phyloP scores from a whole-genome alignment of 2,113 vertebrate genomes.

The Nothocercus nigrocapillus region DNA sequence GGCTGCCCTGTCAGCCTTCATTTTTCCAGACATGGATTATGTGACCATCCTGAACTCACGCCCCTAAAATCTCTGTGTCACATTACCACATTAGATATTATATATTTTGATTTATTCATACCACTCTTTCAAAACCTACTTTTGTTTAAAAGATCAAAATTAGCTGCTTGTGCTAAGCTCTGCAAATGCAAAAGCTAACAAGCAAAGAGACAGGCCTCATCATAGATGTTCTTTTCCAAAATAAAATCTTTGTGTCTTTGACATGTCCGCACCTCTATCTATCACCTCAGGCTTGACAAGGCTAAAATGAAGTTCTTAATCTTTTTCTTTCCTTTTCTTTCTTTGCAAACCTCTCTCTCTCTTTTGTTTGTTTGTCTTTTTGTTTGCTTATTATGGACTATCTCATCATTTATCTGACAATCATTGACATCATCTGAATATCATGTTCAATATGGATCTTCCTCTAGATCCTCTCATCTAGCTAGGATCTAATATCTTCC shows the following conservation, averaged over 20 bases:
- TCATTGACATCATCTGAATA: neutral
- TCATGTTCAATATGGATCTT: neutral
- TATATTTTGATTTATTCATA: neutral
- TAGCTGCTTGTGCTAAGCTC: neutral
- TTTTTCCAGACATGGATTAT: neutral
- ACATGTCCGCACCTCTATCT: neutral
- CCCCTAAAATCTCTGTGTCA: neutral
- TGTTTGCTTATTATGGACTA: rapidly evolving
- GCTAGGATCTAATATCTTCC: neutral
- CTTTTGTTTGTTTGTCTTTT: rapidly evolving
- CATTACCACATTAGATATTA: neutral
- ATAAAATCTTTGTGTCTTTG: neutral
- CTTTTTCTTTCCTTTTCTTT: neutral
- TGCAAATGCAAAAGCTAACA: neutral
- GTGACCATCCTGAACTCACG: neutral
- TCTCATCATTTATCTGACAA: neutral
- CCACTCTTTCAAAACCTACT: neutral
- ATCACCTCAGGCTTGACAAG: neutral
- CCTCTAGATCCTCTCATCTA: neutral
- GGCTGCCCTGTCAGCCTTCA: neutral
- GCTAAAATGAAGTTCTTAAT: neutral
- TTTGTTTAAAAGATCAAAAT: neutral
- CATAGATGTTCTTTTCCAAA: neutral
- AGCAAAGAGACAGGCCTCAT: no score
- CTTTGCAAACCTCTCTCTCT: neutral